A percentile compares a stretch with the other conserved stretches of the same genome.
Evolutionary conservation across 2,888 invertebrate species (phyloP).

Genomic region (Pristionchus japonicus): DNA sequence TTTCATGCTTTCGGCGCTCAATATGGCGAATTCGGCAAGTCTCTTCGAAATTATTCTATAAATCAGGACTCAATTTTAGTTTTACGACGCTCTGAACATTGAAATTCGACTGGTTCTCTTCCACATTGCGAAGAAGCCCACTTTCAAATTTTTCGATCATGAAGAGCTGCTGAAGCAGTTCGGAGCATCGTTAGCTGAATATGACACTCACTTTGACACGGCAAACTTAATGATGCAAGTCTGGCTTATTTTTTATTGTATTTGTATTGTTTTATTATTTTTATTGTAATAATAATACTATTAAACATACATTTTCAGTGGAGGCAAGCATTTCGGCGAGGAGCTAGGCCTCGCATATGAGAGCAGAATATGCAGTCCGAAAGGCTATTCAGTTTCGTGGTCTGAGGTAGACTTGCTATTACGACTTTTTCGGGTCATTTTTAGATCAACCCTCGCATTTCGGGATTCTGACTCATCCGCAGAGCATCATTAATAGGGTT

Average conservation of each 20-base stretch:
- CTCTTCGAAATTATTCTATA: background rate
- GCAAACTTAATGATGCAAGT: background rate
- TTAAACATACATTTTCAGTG: background rate
- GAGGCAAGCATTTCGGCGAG: background rate
- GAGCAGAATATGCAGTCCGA: background rate
- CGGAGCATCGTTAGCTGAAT: too few species aligned
- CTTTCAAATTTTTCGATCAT: background rate
- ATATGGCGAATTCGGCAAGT: background rate
- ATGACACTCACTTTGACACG: too few species aligned
- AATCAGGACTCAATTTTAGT: background rate
- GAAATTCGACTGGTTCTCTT: background rate
- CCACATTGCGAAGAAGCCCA: background rate
- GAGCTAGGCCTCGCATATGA: background rate
- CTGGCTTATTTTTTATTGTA: background rate
- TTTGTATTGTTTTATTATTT: background rate
- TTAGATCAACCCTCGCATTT: too few species aligned
- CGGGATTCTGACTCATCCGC: too few species aligned
- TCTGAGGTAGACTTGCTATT: too few species aligned
- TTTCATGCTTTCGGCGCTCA: background rate
- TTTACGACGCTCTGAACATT: background rate
- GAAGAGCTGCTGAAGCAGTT: too few species aligned
- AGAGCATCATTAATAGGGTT: too few species aligned
- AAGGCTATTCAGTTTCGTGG: background rate
- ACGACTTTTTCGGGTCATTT: too few species aligned
- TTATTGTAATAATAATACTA: background rate